Conservation (phyloP, 2,888 invertebrate species). For the Drosophila dives region DNA sequence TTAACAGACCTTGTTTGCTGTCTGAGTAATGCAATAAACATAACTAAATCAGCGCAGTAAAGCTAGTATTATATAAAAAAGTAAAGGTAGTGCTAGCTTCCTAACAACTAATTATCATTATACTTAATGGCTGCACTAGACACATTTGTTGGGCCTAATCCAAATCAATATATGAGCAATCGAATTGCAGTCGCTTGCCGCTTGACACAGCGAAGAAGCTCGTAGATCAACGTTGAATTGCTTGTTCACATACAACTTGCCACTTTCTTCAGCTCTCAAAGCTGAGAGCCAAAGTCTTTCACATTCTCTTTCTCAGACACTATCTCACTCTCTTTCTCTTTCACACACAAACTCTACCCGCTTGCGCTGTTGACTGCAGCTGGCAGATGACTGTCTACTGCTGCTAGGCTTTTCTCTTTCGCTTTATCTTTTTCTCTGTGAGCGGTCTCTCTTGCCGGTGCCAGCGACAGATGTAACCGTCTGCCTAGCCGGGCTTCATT, state of each 20-base stretch:
- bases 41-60: background rate
- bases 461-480: slow-evolving; percentile 20
- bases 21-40: background rate
- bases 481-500: slow-evolving; percentile 52
- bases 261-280: slow-evolving; percentile 40
- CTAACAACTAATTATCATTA: background rate
- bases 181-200: slow-evolving; percentile 14
- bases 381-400: background rate
- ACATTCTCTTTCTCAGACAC: background rate
- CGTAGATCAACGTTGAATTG: slow-evolving; percentile 10
- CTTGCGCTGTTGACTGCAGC: slow-evolving; percentile 9
- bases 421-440: slow-evolving; percentile 7
- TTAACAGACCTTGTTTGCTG: background rate
- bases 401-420: slow-evolving; percentile 6
- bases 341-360: background rate
- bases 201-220: slow-evolving; percentile 6
- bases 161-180: background rate
- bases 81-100: background rate
- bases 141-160: slow-evolving; percentile 8
- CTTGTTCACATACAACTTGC: slow-evolving; percentile 17
- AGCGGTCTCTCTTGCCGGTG: slow-evolving; percentile 18
- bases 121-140: slow-evolving; percentile 2
- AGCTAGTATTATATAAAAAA: background rate
- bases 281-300: background rate
- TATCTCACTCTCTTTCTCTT: background rate